phyloP scores from a whole-genome alignment of 2,797 vertebrate species.

The Neomorphus geoffroyi region DNA sequence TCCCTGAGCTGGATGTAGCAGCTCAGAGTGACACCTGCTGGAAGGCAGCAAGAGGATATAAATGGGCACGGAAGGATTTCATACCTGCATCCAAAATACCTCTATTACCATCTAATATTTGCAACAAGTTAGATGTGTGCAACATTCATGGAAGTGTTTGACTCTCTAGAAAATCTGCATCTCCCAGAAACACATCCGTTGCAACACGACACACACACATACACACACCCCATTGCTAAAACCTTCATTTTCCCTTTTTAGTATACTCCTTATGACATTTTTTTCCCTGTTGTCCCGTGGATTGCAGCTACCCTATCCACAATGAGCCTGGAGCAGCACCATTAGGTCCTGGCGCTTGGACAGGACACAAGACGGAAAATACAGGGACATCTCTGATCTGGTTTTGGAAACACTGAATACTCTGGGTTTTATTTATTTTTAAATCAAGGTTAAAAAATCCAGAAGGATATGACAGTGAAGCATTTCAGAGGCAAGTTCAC shows the following conservation, averaged over 20 bases:
- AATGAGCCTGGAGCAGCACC: neutral
- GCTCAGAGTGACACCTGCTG: constrained; percentile 63
- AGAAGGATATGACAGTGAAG: neutral
- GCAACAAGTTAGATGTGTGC: neutral
- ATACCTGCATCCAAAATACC: neutral
- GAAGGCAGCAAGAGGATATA: neutral
- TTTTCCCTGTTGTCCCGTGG: neutral
- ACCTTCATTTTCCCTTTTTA: neutral
- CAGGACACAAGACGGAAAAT: neutral
- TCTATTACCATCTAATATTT: neutral
- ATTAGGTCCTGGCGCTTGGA: neutral
- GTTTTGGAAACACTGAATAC: neutral
- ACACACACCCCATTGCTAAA: neutral
- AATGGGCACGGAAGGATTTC: neutral
- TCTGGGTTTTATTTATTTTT: neutral
- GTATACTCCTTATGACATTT: neutral
- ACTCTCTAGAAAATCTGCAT: neutral
- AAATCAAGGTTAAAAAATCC: neutral
- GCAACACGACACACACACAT: neutral
- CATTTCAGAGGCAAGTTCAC: neutral
- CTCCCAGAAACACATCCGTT: neutral
- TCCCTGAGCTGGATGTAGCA: accelerated
- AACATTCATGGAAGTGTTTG: neutral
- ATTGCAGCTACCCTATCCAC: neutral
- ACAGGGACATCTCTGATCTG: neutral